Evolutionary conservation across 2,113 vertebrate species (phyloP).

Genomic region (Microcebus griseorufus): DNA sequence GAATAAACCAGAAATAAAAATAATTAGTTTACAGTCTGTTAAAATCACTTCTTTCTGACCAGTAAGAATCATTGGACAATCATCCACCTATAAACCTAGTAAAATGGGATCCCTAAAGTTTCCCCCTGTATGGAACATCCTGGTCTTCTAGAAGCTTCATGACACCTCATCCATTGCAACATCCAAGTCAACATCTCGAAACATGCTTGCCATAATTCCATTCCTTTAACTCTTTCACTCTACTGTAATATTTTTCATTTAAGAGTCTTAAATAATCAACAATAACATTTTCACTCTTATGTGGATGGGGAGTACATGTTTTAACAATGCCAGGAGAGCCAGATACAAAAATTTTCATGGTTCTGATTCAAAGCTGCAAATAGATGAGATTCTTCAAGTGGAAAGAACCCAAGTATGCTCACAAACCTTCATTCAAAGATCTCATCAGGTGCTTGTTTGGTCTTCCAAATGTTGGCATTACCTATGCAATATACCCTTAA

Average conservation of each 20-base stretch:
- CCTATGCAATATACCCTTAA: neutral
- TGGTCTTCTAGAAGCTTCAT: neutral
- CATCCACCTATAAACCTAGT: neutral
- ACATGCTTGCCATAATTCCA: neutral
- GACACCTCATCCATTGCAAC: neutral
- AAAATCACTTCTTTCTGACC: neutral
- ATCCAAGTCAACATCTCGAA: neutral
- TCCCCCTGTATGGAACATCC: neutral
- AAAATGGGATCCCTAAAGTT: neutral
- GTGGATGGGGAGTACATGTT: neutral
- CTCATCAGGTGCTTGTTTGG: neutral
- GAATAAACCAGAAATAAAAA: slow-evolving; percentile 51
- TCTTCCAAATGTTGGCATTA: neutral
- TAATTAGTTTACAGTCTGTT: slow-evolving; percentile 3
- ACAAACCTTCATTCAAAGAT: neutral
- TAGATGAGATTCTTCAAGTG: neutral
- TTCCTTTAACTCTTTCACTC: neutral
- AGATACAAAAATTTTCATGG: neutral
- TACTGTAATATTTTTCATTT: neutral
- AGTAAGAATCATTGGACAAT: neutral
- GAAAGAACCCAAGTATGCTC: neutral
- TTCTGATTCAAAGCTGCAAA: slow-evolving; percentile 39
- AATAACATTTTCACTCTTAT: neutral
- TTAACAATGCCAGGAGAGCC: neutral
- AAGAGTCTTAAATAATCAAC: neutral